Evolutionary conservation across 2,888 invertebrate species (phyloP).

Genomic region (Volucella inanis): DNA sequence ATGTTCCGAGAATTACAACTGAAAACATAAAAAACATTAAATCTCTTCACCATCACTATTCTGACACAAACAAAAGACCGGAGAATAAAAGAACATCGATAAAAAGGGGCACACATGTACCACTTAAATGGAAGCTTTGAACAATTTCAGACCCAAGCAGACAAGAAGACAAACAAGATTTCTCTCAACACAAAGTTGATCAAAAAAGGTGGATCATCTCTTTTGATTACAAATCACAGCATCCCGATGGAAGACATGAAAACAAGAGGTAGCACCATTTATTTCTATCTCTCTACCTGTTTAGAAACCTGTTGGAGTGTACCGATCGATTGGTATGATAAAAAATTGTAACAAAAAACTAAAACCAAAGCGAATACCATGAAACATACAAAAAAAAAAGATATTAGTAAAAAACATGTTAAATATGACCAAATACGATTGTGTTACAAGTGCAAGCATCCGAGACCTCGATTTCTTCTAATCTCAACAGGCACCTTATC

Average conservation of each 20-base stretch:
- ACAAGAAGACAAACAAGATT: conserved; percentile 27
- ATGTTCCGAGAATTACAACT: too few relatives aligned
- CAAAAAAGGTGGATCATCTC: background rate
- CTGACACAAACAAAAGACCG: too few relatives aligned
- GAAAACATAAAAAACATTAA: too few relatives aligned
- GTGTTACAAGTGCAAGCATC: background rate
- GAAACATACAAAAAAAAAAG: background rate
- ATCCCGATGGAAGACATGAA: background rate
- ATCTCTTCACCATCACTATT: too few relatives aligned
- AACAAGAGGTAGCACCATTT: background rate
- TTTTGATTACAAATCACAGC: conserved; percentile 16
- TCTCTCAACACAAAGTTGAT: background rate
- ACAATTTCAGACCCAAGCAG: too few relatives aligned
- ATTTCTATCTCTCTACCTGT: conserved; percentile 6
- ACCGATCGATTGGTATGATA: background rate
- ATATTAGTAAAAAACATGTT: conserved; percentile 36
- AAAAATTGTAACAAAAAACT: background rate
- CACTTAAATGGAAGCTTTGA: too few relatives aligned
- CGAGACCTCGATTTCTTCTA: background rate
- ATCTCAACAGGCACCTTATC: conserved; percentile 1
- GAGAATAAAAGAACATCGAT: too few relatives aligned
- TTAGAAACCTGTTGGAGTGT: background rate
- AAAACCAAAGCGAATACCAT: conserved; percentile 28
- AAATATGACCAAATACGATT: background rate
- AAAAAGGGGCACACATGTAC: too few relatives aligned